These are phyloP conservation scores for Calliopsis andreniformis DNA, from an alignment of 1,140 invertebrate genomes.

Conservation along the genomic window DNA sequence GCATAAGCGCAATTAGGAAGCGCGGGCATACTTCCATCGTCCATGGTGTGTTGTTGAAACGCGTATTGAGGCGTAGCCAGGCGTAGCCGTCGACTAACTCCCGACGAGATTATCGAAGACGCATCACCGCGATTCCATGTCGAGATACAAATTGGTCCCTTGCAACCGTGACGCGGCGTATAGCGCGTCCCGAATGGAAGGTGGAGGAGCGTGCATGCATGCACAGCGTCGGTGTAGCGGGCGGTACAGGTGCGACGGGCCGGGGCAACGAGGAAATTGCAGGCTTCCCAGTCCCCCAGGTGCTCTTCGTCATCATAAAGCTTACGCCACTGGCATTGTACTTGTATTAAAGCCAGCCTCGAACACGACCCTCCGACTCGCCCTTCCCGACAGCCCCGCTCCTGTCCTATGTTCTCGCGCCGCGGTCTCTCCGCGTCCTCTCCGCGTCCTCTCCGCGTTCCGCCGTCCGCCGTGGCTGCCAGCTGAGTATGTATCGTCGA, in stretches of 20 bases:
- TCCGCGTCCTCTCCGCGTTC: conserved; percentile 26
- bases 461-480: conserved; percentile 23
- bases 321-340: conserved; percentile 76
- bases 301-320: conserved; percentile 82
- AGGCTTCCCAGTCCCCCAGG: conserved; percentile 76
- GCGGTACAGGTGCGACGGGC: conserved; percentile 62
- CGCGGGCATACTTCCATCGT: too few species aligned
- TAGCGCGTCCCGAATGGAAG: conserved; percentile 18
- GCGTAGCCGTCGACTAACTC: conserved; percentile 55
- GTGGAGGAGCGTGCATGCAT: conserved; percentile 14
- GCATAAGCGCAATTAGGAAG: too few species aligned
- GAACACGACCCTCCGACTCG: conserved; percentile 64
- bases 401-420: conserved; percentile 18
- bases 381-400: conserved; percentile 37
- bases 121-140: conserved; percentile 65
- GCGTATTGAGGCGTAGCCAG: too few species aligned
- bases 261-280: conserved; percentile 76
- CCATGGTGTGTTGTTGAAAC: conserved; percentile 34
- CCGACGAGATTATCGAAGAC: conserved; percentile 69
- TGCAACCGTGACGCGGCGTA: conserved; percentile 62
- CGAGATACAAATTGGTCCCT: conserved; percentile 72
- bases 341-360: conserved; percentile 77
- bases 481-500: conserved; percentile 40
- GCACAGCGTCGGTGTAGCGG: conserved; percentile 41
- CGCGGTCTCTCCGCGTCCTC: background rate